Percentiles rank a stretch among this genome's conserved stretches.
phyloP scores from a whole-genome alignment of 2,113 vertebrate species.

The Todiramphus chloris region DNA sequence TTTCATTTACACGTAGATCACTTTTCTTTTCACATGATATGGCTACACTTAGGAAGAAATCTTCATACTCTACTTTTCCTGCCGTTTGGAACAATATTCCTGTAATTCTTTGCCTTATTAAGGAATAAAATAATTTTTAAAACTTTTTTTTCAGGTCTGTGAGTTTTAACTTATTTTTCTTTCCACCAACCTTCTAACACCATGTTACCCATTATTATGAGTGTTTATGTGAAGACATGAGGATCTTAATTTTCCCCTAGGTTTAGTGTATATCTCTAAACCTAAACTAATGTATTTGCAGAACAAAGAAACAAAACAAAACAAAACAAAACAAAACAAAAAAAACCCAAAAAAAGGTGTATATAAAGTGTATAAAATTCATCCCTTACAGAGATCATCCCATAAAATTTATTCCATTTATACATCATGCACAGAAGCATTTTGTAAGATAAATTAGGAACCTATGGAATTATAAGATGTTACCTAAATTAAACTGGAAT shows the following conservation, averaged over 20 bases:
- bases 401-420: not conserved
- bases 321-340: too few relatives aligned
- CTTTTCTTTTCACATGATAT: not conserved
- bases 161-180: not conserved
- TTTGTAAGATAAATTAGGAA: not conserved
- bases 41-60: not conserved
- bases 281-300: not conserved
- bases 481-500: not conserved
- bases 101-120: not conserved
- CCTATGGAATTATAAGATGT: not conserved
- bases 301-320: too few relatives aligned
- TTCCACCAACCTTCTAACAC: not conserved
- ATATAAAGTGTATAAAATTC: not conserved
- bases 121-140: not conserved
- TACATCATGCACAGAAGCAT: not conserved
- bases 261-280: not conserved
- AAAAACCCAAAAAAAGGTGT: not conserved
- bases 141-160: not conserved
- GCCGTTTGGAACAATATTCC: not conserved
- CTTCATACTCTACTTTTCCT: not conserved
- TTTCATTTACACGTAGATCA: not conserved
- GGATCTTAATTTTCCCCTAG: not conserved
- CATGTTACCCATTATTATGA: not conserved
- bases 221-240: not conserved
- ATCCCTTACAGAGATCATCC: not conserved